Percentiles rank a stretch among this genome's conserved stretches.
phyloP scores from a whole-genome alignment of 2,888 invertebrate genomes.

The Parapristionchus giblindavisi region DNA sequence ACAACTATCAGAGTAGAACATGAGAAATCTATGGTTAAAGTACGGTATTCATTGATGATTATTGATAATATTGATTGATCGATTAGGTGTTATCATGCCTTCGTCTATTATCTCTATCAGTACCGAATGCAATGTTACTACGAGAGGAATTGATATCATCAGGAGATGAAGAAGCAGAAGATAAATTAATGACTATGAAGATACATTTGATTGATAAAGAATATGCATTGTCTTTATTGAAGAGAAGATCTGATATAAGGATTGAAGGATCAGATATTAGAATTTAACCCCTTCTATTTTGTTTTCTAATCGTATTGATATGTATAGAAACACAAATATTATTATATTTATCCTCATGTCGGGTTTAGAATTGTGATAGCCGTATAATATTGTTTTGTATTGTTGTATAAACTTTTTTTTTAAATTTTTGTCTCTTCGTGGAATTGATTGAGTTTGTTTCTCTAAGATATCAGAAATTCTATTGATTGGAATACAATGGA shows the following conservation, averaged over 20 bases:
- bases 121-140: slow-evolving; percentile 35
- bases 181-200: slow-evolving; percentile 36
- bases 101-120: slow-evolving; percentile 34
- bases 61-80: neutral
- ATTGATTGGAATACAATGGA: no score
- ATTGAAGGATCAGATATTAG: no score
- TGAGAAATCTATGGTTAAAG: slow-evolving; percentile 30
- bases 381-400: no score
- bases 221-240: slow-evolving; percentile 5
- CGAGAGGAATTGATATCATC: slow-evolving; percentile 27
- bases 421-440: no score
- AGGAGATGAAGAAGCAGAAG: slow-evolving; percentile 31
- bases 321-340: no score
- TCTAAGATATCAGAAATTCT: no score
- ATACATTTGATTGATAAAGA: slow-evolving; percentile 20
- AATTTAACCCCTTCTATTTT: no score
- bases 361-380: no score
- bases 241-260: slow-evolving; percentile 8
- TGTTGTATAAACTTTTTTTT: no score
- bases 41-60: neutral
- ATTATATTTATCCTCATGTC: no score
- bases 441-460: no score
- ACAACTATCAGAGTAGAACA: slow-evolving; percentile 19
- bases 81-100: slow-evolving; percentile 27
- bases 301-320: no score